Percentiles rank a stretch among this genome's conserved stretches.
Evolutionary conservation across 2,888 invertebrate species (phyloP).

Genomic region (Tetragonisca angustula): DNA sequence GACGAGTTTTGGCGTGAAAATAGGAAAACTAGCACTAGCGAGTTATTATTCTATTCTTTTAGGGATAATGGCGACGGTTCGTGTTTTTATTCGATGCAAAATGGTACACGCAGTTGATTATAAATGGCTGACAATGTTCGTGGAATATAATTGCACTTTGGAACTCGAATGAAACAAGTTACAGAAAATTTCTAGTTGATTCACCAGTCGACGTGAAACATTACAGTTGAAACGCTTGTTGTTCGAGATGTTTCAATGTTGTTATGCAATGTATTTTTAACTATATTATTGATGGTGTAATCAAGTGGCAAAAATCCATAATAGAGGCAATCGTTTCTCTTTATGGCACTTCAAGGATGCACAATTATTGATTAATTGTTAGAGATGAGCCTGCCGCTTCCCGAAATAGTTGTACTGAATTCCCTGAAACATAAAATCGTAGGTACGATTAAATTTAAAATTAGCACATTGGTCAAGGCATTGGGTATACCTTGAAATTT

Average conservation of each 20-base stretch:
- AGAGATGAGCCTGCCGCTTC: conserved; percentile 39
- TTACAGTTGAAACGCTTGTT: neutral
- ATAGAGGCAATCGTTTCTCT: conserved; percentile 50
- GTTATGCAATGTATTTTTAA: conserved; percentile 46
- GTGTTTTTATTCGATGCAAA: conserved; percentile 8
- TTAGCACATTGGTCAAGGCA: neutral
- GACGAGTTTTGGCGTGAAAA: conserved; percentile 26
- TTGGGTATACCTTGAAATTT: neutral
- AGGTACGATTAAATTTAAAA: conserved; percentile 12
- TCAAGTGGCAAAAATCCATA: conserved; percentile 39
- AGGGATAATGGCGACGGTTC: neutral
- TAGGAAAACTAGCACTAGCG: conserved; percentile 2
- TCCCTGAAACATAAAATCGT: conserved; percentile 55
- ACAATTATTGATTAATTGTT: conserved; percentile 49
- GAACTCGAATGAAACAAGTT: neutral
- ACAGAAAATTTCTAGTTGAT: too few species aligned
- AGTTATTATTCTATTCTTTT: neutral
- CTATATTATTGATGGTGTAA: conserved; percentile 36
- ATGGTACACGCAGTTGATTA: conserved; percentile 4
- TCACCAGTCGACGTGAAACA: too few species aligned
- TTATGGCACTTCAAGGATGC: conserved; percentile 49
- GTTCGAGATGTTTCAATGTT: neutral
- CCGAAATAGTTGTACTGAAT: conserved; percentile 37
- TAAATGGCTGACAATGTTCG: neutral
- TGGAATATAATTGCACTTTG: neutral